These are phyloP conservation scores for Sebastes cheni DNA, from an alignment of 2,797 vertebrate species.

Conservation along the genomic window DNA sequence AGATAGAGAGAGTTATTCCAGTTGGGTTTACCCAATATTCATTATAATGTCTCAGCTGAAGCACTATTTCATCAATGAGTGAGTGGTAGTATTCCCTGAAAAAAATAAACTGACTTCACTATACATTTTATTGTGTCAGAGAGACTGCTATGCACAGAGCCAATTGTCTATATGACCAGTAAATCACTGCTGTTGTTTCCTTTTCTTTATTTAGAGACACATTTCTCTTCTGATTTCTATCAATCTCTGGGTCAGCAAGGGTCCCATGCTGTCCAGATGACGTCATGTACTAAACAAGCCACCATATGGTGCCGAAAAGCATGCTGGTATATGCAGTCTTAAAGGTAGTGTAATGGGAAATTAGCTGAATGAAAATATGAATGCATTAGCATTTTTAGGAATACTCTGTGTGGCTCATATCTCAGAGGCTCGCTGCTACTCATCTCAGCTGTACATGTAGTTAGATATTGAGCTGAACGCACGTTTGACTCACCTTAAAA, in stretches of 20 bases:
- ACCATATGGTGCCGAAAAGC: constrained; percentile 39
- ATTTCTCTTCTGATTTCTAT: not conserved
- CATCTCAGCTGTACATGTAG: not conserved
- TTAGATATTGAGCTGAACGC: not conserved
- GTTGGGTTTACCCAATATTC: not conserved
- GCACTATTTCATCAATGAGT: not conserved
- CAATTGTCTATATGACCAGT: constrained; percentile 23
- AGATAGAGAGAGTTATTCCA: not conserved
- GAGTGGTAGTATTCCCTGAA: not conserved
- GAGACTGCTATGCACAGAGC: not conserved
- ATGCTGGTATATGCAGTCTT: constrained; percentile 65
- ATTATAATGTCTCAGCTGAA: not conserved
- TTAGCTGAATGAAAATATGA: not conserved
- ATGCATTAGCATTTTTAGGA: accelerated
- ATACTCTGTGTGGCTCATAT: accelerated
- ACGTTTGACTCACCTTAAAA: not conserved
- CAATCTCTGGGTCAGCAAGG: constrained; percentile 63
- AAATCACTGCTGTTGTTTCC: no score
- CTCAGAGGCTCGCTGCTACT: not conserved
- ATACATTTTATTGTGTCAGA: constrained; percentile 21
- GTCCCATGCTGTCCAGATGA: constrained; percentile 70
- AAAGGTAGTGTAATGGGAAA: accelerated
- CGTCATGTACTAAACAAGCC: constrained; percentile 35
- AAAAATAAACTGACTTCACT: not conserved
- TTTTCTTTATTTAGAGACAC: not conserved